Percentiles rank a stretch among this genome's conserved stretches.
phyloP scores from a whole-genome alignment of 1,140 invertebrate species.

The Bombus affinis region DNA sequence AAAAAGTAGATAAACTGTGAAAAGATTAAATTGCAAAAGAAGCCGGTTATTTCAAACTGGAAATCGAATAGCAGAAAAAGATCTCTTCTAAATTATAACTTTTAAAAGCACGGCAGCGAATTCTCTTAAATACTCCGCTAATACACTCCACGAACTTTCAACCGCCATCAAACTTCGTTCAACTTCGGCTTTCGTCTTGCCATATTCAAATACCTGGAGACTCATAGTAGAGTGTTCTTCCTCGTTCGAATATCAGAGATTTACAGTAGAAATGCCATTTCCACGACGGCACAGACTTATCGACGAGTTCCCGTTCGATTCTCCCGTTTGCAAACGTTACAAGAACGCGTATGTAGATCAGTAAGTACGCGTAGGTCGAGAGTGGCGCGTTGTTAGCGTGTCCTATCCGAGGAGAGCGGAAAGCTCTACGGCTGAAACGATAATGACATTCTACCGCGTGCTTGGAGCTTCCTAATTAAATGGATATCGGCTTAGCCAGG shows the following conservation, averaged over 20 bases:
- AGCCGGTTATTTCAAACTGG: neutral
- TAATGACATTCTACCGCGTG: constrained; percentile 53
- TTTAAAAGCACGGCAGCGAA: too few relatives aligned
- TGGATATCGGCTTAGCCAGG: constrained; percentile 54
- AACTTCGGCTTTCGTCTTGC: neutral
- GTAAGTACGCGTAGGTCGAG: neutral
- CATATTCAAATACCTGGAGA: neutral
- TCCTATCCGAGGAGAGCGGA: constrained; percentile 5
- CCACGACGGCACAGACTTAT: neutral
- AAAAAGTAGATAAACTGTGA: neutral
- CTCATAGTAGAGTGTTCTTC: neutral
- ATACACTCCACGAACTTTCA: neutral
- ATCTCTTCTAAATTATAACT: neutral
- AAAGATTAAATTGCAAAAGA: neutral
- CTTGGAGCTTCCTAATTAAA: constrained; percentile 57
- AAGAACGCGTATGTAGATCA: too few relatives aligned
- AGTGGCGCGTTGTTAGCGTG: neutral
- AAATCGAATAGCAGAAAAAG: neutral
- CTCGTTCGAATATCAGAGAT: neutral
- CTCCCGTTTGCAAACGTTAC: neutral
- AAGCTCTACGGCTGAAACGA: constrained; percentile 26
- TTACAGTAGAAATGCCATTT: neutral
- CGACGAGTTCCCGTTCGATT: constrained; percentile 10
- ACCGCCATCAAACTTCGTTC: neutral
- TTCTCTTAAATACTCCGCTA: neutral